A percentile compares a stretch with the other conserved stretches of the same genome.
These are phyloP conservation scores for Coendou prehensilis DNA, from an alignment of 2,797 vertebrate species.

Conservation along the genomic window DNA sequence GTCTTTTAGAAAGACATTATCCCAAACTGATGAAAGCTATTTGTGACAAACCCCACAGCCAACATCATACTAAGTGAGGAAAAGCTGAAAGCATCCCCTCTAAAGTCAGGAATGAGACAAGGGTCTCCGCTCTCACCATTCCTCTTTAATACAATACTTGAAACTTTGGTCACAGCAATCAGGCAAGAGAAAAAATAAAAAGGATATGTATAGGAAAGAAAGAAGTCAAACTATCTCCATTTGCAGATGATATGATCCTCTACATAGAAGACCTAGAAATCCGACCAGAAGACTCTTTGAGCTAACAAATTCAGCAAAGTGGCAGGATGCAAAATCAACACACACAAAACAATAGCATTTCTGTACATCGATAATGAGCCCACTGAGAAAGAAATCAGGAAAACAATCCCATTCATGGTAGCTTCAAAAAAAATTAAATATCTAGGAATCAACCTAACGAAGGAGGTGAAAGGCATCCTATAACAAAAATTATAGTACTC, in stretches of 20 bases:
- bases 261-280: not conserved
- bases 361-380: not conserved
- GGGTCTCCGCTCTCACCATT: not conserved
- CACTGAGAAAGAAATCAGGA: not conserved
- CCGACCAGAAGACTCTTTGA: not conserved
- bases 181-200: not conserved
- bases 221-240: not conserved
- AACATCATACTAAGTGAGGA: not conserved
- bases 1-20: not conserved
- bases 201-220: not conserved
- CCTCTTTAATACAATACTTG: not conserved
- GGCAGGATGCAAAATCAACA: not conserved
- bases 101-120: not conserved
- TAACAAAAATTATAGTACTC: not conserved
- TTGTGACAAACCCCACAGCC: not conserved
- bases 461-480: not conserved
- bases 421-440: not conserved
- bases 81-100: not conserved
- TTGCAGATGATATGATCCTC: not conserved
- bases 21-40: not conserved
- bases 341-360: not conserved
- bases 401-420: not conserved
- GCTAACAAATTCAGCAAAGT: not conserved
- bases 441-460: not conserved
- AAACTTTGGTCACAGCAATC: not conserved